Evolutionary conservation across 2,888 invertebrate genomes (phyloP).

Genomic region (Tetheella fluctuosa): DNA sequence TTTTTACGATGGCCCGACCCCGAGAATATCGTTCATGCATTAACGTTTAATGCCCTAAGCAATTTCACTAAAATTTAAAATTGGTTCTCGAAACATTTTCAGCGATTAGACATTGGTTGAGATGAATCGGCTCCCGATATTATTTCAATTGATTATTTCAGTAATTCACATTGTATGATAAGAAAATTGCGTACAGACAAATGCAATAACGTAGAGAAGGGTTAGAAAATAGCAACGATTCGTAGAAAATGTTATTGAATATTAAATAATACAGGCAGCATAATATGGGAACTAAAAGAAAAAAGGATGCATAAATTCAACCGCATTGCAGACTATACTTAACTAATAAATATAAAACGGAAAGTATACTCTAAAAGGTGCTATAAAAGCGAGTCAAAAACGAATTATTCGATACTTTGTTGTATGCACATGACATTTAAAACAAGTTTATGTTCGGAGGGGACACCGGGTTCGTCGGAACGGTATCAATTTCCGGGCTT

Average conservation of each 20-base stretch:
- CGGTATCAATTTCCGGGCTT: conserved; percentile 77
- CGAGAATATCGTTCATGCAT: conserved; percentile 77
- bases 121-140: background rate
- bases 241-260: conserved; percentile 1
- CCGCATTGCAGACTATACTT: background rate
- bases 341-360: conserved; percentile 6
- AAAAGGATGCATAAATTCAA: conserved; percentile 5
- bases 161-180: background rate
- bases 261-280: background rate
- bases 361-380: background rate
- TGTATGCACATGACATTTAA: conserved; percentile 15
- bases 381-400: conserved; percentile 4
- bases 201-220: background rate
- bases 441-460: conserved; percentile 44
- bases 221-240: background rate
- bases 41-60: conserved; percentile 72
- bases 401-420: conserved; percentile 11
- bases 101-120: conserved; percentile 14
- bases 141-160: background rate
- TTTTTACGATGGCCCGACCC: conserved; percentile 75
- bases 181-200: background rate
- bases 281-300: background rate
- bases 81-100: conserved; percentile 66
- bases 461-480: conserved; percentile 55
- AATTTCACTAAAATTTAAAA: conserved; percentile 74